Conservation (phyloP, 2,113 vertebrate species). For the Mustela nigripes region DNA sequence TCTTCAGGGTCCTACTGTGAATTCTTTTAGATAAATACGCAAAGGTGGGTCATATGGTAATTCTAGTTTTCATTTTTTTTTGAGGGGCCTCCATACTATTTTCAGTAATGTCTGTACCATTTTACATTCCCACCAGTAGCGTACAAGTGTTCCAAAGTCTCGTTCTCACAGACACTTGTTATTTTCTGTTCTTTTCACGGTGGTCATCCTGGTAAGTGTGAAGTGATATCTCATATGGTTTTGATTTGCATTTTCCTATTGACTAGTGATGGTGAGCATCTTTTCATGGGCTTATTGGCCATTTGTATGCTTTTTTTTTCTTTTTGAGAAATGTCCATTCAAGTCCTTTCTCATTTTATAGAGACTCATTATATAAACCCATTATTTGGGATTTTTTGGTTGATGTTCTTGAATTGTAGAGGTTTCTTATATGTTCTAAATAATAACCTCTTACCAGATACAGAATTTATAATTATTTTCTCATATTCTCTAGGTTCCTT, state of each 20-base stretch:
- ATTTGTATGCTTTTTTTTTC: not conserved
- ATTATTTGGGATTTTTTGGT: not conserved
- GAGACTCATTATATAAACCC: too few relatives aligned
- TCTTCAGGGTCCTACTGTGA: not conserved
- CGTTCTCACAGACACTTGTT: not conserved
- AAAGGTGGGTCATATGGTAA: not conserved
- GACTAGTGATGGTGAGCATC: not conserved
- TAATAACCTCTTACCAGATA: not conserved
- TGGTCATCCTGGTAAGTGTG: not conserved
- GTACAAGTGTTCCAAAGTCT: not conserved
- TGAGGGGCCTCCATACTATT: not conserved
- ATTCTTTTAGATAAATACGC: not conserved
- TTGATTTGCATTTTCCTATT: not conserved
- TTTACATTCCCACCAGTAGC: not conserved
- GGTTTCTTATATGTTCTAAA: not conserved
- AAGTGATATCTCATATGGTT: not conserved
- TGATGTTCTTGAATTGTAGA: not conserved
- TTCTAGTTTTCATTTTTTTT: not conserved
- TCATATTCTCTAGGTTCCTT: not conserved
- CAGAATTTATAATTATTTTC: not conserved
- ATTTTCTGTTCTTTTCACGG: not conserved
- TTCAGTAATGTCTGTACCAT: not conserved
- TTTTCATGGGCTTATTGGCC: not conserved
- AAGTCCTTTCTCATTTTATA: not conserved
- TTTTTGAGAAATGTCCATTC: not conserved